Percentiles rank a stretch among this genome's conserved stretches.
These are phyloP conservation scores for Chondrosia reniformis DNA, from an alignment of 37 sponge, comb jelly and placozoan genomes.

Conservation along the genomic window DNA sequence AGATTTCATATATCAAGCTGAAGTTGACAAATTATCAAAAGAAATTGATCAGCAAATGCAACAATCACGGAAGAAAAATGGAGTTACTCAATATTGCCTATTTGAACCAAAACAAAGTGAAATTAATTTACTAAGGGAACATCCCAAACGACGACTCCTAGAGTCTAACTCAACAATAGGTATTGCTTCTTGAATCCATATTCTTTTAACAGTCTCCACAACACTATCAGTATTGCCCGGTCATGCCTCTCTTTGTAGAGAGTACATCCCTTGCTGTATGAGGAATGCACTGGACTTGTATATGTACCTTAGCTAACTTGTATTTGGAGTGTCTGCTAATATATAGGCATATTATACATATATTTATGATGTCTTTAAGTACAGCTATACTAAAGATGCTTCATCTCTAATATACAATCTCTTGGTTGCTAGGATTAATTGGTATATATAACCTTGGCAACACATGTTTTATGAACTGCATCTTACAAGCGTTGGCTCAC, in stretches of 20 bases:
- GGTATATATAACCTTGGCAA: conserved; percentile 96
- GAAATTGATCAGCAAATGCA: conserved; percentile 58
- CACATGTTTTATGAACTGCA: conserved; percentile 98
- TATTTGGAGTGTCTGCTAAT: neutral
- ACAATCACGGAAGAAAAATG: neutral
- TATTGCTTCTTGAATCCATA: conserved; percentile 13
- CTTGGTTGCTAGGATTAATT: conserved; percentile 65
- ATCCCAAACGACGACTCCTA: conserved; percentile 68
- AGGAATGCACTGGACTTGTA: too few relatives aligned
- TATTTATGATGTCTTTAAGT: neutral
- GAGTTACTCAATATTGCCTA: conserved; percentile 28
- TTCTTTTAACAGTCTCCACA: too few relatives aligned
- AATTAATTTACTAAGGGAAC: conserved; percentile 54
- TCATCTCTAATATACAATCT: neutral
- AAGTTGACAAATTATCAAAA: conserved; percentile 54
- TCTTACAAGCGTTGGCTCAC: conserved; percentile 91
- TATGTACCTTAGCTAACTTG: too few relatives aligned
- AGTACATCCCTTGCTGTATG: neutral
- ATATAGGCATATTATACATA: neutral
- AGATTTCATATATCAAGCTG: conserved; percentile 75
- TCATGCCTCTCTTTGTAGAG: too few relatives aligned
- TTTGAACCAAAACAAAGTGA: conserved; percentile 67
- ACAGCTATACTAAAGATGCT: neutral
- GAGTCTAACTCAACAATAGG: conserved; percentile 68
- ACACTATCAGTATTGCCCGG: too few relatives aligned